Evolutionary conservation across 1,140 invertebrate species (phyloP).

Genomic region (Pseudomyrmex sp.): DNA sequence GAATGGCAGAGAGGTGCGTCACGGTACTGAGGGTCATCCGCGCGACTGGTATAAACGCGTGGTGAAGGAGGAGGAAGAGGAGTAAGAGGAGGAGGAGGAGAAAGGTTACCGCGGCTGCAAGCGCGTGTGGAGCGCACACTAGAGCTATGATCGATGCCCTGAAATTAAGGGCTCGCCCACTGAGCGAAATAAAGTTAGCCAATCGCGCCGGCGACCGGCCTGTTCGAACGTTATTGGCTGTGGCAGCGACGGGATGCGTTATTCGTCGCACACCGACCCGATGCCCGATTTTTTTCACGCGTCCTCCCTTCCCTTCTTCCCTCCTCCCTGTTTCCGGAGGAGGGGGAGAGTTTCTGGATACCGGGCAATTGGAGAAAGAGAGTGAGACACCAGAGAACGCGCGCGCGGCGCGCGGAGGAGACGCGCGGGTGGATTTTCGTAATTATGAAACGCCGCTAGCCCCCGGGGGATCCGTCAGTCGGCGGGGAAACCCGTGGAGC

Average conservation of each 20-base stretch:
- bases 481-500: slow-evolving; percentile 74
- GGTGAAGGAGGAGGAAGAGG: slow-evolving; percentile 42
- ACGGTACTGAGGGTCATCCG: slow-evolving; percentile 63
- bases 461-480: slow-evolving; percentile 78
- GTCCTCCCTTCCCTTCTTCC: not conserved
- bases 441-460: slow-evolving; percentile 80
- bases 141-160: slow-evolving; percentile 78
- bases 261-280: slow-evolving; percentile 66
- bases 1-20: slow-evolving; percentile 47
- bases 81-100: slow-evolving; percentile 29
- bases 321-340: slow-evolving; percentile 46
- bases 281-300: slow-evolving; percentile 74
- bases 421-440: slow-evolving; percentile 74
- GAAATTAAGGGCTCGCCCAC: slow-evolving; percentile 78
- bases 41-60: slow-evolving; percentile 30
- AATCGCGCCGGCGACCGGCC: slow-evolving; percentile 74
- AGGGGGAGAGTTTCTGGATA: not conserved
- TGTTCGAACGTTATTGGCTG: slow-evolving; percentile 74
- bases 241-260: slow-evolving; percentile 58
- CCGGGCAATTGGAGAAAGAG: slow-evolving; percentile 66
- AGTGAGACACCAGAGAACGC: slow-evolving; percentile 42
- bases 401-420: slow-evolving; percentile 29
- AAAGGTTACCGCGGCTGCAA: slow-evolving; percentile 34
- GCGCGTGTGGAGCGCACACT: slow-evolving; percentile 50
- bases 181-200: slow-evolving; percentile 80